A percentile compares a stretch with the other conserved stretches of the same genome.
These are phyloP conservation scores for Acinonyx jubatus DNA, from an alignment of 2,113 vertebrate species.

Conservation along the genomic window DNA sequence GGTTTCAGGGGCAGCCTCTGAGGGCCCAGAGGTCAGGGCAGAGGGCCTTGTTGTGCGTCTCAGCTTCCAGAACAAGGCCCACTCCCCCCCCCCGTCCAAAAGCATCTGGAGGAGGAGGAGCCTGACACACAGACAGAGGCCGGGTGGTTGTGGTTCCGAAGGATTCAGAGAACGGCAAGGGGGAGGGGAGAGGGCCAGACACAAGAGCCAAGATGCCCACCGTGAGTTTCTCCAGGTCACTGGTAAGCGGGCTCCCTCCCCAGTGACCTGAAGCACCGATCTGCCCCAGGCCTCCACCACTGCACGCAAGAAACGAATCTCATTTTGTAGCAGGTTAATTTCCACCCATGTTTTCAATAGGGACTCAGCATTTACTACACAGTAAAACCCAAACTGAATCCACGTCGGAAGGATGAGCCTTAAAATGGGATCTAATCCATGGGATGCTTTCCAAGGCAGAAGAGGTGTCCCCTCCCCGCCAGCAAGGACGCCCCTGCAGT, in stretches of 20 bases:
- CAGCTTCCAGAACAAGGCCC: background rate
- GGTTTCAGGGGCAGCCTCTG: background rate
- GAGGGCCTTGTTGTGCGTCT: background rate
- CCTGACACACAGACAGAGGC: too few relatives aligned
- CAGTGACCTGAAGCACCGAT: accelerated
- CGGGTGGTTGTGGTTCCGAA: accelerated
- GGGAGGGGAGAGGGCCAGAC: too few relatives aligned
- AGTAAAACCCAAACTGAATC: conserved; percentile 80
- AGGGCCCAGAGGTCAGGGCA: background rate
- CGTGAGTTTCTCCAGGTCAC: accelerated
- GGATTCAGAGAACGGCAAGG: background rate
- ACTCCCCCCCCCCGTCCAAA: accelerated
- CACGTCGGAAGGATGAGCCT: conserved; percentile 77
- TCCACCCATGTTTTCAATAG: conserved; percentile 80
- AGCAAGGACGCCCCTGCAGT: background rate
- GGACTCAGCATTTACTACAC: conserved; percentile 78
- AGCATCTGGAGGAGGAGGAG: background rate
- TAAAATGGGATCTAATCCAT: conserved; percentile 75
- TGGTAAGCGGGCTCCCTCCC: background rate
- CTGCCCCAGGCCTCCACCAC: background rate
- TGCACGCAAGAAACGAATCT: conserved; percentile 72
- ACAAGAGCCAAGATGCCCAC: accelerated
- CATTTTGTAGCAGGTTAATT: conserved; percentile 77
- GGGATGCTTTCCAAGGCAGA: background rate
- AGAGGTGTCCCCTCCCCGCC: background rate